Evolutionary conservation across 2,888 invertebrate genomes (phyloP), one percentile per base, ranked within the genome.

Genomic region (Cephus nigrinus): DNA sequence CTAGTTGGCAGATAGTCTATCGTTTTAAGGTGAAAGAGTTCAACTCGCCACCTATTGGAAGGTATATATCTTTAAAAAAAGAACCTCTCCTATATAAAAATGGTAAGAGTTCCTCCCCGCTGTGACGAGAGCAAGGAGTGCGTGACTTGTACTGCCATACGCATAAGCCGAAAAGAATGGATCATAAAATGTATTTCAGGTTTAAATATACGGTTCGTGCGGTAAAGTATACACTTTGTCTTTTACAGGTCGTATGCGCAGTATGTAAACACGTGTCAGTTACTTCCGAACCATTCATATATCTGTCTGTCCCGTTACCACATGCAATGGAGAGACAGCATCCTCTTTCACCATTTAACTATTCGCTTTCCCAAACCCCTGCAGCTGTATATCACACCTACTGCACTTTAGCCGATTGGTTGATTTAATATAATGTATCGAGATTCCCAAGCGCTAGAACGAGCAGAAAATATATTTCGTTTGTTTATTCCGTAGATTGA

Each of bases 201-300:
- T 73, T n/a, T 36, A 74, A 55, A 33, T 72, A n/a, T 73, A 32
- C 15, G 4, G 0, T n/a, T 31, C 3, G 23, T 35, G 40, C 11
- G 30, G 30, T 23, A 11, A 33, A 30, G 32, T 31, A 40, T 69
- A 31, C 73, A 11, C 73, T 32, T 34, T 76, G 75, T 84, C 69
- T 76, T 82, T 90, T 90, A 1, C 88, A 94, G 94, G 94, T 94
- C 73, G 93, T 94, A 33, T 94, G 94, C 85, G 93, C 93, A 4
- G 92, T 92, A 73, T 94, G 94, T 87, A 92, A 92, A 79, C 94
- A 94, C 86, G 92, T 94, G 30, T 94, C 94, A 1, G 93, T 94
- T 30, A 94, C 94, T 12, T 94, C 94, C 84, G 94, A 94, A 84
- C 94, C 95, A 34, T 95, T 95, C 85, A 94, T 94, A 94, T 94